Evolutionary conservation across 2,797 vertebrate species (phyloP), one percentile per base, ranked within the genome.

Genomic region (Esox masquinongy): DNA sequence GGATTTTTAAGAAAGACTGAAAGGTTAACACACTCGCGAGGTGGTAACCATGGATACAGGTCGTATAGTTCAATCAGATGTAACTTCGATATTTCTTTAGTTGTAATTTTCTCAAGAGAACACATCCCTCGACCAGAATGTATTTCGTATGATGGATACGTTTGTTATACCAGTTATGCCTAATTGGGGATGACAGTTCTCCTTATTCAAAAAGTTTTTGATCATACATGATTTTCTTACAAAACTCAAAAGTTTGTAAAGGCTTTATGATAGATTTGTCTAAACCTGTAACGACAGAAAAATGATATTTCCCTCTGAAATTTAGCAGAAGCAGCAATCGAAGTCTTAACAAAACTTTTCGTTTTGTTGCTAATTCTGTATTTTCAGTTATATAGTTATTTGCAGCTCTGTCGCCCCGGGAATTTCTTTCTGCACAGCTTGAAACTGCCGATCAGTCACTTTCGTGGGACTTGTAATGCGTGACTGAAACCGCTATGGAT

Each of bases 401-500:
- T 24, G 8, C 56, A 22, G 9, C 56, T 3, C 56, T 11, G 8
- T 59, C n/a, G 56, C n/a, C 22, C 56, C 56, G 6, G 56, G 43
- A 47, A 2, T 14, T 61, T 26, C n/a, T 24, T 24, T 22, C 9
- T 22, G 7, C 2, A 4, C n/a, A 22, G n/a, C n/a, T 22, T 59
- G 56, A 59, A 24, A 59, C n/a, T 11, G 3, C 1, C n/a, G n/a
- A 22, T 59, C n/a, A 22, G 56, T 59, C n/a, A 59, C 9, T 59
- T 80, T 78, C 68, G 74, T 43, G 17, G 17, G 59, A 83, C 73
- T 84, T 73, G 74, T 82, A 74, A 82, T 77, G 87, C 86, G 77
- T 34, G 66, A 73, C 85, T 85, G 77, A 87, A 86, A 88, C 84
- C 78, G 73, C 81, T 81, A 77, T 75, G 80, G 85, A 89, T 83